Evolutionary conservation across 2,888 invertebrate species (phyloP).

Genomic region (Cabera pusaria): DNA sequence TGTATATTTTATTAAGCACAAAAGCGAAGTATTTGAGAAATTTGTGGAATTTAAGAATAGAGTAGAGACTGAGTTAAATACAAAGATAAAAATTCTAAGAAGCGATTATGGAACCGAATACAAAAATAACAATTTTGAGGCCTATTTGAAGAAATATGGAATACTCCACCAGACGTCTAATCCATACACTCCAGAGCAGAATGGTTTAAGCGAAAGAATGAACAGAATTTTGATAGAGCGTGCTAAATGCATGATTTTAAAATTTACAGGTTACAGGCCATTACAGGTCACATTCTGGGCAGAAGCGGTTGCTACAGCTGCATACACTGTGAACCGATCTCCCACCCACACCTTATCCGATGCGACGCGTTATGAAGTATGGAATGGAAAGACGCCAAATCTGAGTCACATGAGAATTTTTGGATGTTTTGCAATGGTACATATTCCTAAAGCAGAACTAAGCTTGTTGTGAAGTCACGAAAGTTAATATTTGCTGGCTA

Average conservation of each 20-base stretch:
- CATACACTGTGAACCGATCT: slow-evolving; percentile 12
- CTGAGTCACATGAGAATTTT: slow-evolving; percentile 14
- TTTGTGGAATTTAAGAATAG: slow-evolving; percentile 8
- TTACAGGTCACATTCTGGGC: slow-evolving; percentile 7
- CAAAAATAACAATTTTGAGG: slow-evolving; percentile 4
- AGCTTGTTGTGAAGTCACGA: slow-evolving; percentile 14
- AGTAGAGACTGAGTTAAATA: slow-evolving; percentile 11
- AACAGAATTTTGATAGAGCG: slow-evolving; percentile 3
- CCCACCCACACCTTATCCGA: slow-evolving; percentile 10
- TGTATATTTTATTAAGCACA: background rate
- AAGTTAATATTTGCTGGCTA: slow-evolving; percentile 25
- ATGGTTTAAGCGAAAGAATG: slow-evolving; percentile 10
- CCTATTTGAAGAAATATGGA: slow-evolving; percentile 1
- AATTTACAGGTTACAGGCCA: too few species aligned
- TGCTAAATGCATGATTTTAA: too few species aligned
- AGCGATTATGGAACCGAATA: slow-evolving; percentile 20
- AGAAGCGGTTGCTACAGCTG: slow-evolving; percentile 12
- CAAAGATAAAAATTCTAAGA: slow-evolving; percentile 5
- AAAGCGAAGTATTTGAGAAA: background rate
- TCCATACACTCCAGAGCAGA: slow-evolving; percentile 10
- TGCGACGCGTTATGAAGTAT: slow-evolving; percentile 11
- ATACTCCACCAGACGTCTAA: slow-evolving; percentile 11
- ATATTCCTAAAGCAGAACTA: slow-evolving; percentile 12
- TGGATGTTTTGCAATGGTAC: slow-evolving; percentile 17
- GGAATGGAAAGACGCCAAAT: slow-evolving; percentile 13